A percentile compares a stretch with the other conserved stretches of the same genome.
Evolutionary conservation across 2,888 invertebrate genomes (phyloP).

Genomic region (Cheilosia grossa): DNA sequence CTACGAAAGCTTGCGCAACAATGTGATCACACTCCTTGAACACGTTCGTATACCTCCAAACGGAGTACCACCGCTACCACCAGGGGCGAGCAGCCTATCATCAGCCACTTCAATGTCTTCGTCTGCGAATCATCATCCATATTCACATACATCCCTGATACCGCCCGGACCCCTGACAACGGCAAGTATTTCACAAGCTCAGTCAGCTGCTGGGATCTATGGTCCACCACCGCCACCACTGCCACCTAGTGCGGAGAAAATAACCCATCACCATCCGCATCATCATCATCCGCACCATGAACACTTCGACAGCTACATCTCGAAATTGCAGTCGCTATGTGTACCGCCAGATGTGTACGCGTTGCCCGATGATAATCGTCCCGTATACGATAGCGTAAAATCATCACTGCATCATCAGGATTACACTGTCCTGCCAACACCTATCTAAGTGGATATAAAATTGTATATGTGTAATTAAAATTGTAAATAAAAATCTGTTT

Average conservation of each 20-base stretch:
- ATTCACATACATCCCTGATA: slow-evolving; percentile 76
- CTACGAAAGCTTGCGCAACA: slow-evolving; percentile 95
- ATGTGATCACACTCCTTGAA: slow-evolving; percentile 95
- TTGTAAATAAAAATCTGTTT: slow-evolving; percentile 40
- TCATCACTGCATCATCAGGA: slow-evolving; percentile 94
- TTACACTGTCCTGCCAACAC: slow-evolving; percentile 94
- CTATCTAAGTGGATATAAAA: slow-evolving; percentile 87
- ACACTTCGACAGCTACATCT: slow-evolving; percentile 96
- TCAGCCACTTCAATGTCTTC: slow-evolving; percentile 59
- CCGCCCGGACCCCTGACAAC: slow-evolving; percentile 76
- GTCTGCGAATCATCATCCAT: slow-evolving; percentile 63
- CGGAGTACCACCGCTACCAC: slow-evolving; percentile 62
- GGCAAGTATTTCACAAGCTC: slow-evolving; percentile 68
- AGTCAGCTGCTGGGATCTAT: slow-evolving; percentile 60
- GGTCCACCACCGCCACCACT: slow-evolving; percentile 68
- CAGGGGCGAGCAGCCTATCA: slow-evolving; percentile 43
- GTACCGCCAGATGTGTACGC: slow-evolving; percentile 91
- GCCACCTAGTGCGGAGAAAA: slow-evolving; percentile 68
- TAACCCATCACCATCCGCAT: slow-evolving; percentile 80
- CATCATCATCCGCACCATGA: slow-evolving; percentile 89
- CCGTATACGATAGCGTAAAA: slow-evolving; percentile 95
- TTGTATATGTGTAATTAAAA: slow-evolving; percentile 50
- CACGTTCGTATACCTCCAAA: slow-evolving; percentile 94
- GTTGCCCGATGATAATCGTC: slow-evolving; percentile 91
- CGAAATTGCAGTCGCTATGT: slow-evolving; percentile 95